Conservation (phyloP, 2,113 vertebrate species). For the Sardina pilchardus region DNA sequence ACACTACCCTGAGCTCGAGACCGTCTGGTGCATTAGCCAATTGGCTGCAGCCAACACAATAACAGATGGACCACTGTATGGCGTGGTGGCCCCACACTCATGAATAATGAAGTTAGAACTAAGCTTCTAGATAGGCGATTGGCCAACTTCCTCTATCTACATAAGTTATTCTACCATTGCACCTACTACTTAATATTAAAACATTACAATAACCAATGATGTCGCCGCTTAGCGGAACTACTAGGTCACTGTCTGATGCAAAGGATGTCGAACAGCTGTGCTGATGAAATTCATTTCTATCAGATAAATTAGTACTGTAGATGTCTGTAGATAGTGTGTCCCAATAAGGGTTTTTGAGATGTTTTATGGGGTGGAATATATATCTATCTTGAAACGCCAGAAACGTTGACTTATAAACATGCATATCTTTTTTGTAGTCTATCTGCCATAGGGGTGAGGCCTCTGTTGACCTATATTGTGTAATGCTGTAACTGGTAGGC, state of each 20-base stretch:
- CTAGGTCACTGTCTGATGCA: conserved; percentile 20
- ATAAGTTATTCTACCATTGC: conserved; percentile 47
- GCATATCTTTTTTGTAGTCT: neutral
- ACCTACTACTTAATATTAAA: conserved; percentile 32
- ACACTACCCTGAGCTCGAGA: neutral
- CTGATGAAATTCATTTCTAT: neutral
- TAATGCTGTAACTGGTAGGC: neutral
- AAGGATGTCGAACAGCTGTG: neutral
- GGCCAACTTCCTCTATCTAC: conserved; percentile 29
- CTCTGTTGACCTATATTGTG: neutral
- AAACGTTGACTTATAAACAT: neutral
- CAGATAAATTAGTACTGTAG: neutral
- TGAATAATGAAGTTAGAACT: conserved; percentile 60
- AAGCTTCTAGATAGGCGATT: conserved; percentile 50
- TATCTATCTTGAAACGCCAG: neutral
- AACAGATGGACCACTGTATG: conserved; percentile 34
- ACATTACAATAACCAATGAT: conserved; percentile 49
- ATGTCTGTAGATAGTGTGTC: neutral
- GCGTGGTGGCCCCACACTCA: conserved; percentile 43
- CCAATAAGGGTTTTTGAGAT: neutral
- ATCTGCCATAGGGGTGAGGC: neutral
- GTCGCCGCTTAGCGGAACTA: neutral
- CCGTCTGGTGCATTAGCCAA: conserved; percentile 27
- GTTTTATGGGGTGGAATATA: neutral
- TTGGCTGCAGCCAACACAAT: conserved; percentile 45